Conservation (phyloP, 2,113 vertebrate species). For the Agelaius tricolor region DNA sequence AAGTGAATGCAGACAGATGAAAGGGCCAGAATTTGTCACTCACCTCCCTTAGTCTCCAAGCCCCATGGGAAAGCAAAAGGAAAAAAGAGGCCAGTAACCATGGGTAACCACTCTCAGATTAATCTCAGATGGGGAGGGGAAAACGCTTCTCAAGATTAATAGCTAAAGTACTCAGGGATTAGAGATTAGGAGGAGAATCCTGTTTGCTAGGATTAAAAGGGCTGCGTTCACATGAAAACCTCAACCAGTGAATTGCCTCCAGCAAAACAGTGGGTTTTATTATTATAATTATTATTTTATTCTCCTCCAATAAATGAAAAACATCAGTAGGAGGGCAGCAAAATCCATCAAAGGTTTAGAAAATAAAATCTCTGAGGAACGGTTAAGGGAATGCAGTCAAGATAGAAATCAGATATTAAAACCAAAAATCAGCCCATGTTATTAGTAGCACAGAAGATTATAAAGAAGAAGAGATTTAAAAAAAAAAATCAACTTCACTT, state of each 20-base stretch:
- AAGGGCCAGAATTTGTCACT: not conserved
- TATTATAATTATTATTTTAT: conserved; percentile 61
- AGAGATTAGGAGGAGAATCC: conserved; percentile 63
- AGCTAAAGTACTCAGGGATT: conserved; percentile 59
- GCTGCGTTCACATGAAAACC: conserved; percentile 58
- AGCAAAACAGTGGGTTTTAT: conserved; percentile 29
- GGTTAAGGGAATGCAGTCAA: conserved; percentile 60
- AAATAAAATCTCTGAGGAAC: conserved; percentile 49
- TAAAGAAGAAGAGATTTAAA: conserved; percentile 25
- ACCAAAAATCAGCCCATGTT: conserved; percentile 27
- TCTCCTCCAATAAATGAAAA: conserved; percentile 46
- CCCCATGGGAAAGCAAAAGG: not conserved
- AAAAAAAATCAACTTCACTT: conserved; percentile 1
- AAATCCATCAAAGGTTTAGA: conserved; percentile 65
- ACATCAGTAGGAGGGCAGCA: conserved; percentile 50
- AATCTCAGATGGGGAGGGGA: conserved; percentile 52
- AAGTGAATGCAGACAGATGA: not conserved
- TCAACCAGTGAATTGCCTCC: conserved; percentile 48
- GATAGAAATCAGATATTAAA: conserved; percentile 64
- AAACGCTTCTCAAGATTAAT: conserved; percentile 63
- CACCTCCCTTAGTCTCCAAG: not conserved
- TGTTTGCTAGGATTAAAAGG: conserved; percentile 64
- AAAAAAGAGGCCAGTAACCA: conserved; percentile 24
- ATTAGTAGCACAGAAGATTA: conserved; percentile 56
- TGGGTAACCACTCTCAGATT: conserved; percentile 32